Evolutionary conservation across 2,888 invertebrate genomes (phyloP).

Genomic region (Ichneumon xanthorius): DNA sequence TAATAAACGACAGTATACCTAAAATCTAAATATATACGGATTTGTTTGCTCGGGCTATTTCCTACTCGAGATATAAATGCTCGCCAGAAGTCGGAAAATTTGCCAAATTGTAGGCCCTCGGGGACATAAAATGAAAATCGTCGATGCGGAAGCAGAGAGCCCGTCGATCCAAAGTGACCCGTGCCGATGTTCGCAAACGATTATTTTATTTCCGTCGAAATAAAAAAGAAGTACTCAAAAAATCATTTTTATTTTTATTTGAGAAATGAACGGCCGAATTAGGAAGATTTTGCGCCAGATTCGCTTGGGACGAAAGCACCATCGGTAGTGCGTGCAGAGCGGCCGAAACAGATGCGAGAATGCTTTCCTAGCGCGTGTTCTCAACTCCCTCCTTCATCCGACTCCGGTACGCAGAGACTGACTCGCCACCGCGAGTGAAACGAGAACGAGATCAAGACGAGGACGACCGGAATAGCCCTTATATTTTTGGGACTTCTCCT

Average conservation of each 20-base stretch:
- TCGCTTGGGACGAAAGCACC: not conserved
- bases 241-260: too few relatives aligned
- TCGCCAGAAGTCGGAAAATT: constrained; percentile 65
- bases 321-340: too few relatives aligned
- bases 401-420: not conserved
- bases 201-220: too few relatives aligned
- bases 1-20: constrained; percentile 27
- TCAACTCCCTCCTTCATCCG: constrained; percentile 1
- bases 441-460: constrained; percentile 40
- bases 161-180: not conserved
- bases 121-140: not conserved
- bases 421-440: constrained; percentile 14
- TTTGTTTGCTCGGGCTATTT: constrained; percentile 73
- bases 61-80: constrained; percentile 71
- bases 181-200: too few relatives aligned
- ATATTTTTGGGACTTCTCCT: constrained; percentile 70
- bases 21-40: constrained; percentile 75
- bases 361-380: constrained; percentile 19
- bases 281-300: too few relatives aligned
- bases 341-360: constrained; percentile 4
- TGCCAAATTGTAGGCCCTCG: constrained; percentile 8
- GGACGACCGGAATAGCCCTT: constrained; percentile 64
- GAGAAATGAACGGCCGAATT: too few relatives aligned
- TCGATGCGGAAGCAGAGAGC: not conserved
- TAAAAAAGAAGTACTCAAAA: too few relatives aligned